Evolutionary conservation across 2,797 vertebrate species (phyloP), one percentile per base, ranked within the genome.

Genomic region (Chromis chromis): DNA sequence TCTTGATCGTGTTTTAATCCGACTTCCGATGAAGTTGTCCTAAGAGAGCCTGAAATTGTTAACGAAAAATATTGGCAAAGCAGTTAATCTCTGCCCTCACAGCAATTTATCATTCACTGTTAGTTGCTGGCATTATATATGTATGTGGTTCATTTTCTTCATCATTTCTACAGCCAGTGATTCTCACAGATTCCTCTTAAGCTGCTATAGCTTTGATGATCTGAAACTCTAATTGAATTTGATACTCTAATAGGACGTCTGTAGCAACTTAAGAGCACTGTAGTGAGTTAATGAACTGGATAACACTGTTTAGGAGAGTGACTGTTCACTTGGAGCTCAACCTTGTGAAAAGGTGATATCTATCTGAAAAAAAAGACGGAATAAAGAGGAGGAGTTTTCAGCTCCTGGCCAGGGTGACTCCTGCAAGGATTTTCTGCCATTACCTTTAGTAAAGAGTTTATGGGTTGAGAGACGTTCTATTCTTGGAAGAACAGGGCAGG

Each of bases 341-440:
- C 76, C 65, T 82, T 64, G 53, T 21, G 62, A 74, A 69, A 62
- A 40, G 49, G 21, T 63, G 78, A 88, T 85, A 64, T 72, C 22
- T 63, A 80, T 86, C 78, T 83, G 22, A 3, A 36, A 36, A 36
- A 36, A 36, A 52, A 50, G 33, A 5, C 6, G 9, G 71, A 70
- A 76, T 28, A 57, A 81, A 78, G 46, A 56, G 19, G 39, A 70
- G 22, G 69, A 81, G 66, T 74, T 81, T 70, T 70, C 55, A 81
- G 81, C 76, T 87, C 44, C 11, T n/a, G 42, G 48, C 74, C 82
- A 65, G 75, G 82, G 64, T 89, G 79, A 89, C 87, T 84, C 75
- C 79, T 70, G 58, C 46, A 91, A 86, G 80, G 88, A 89, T 92
- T 93, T 91, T 88, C 81, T 91, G 86, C 75, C 88, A 75, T 87